Percentiles rank a stretch among this genome's conserved stretches.
phyloP scores from a whole-genome alignment of 1,140 invertebrate species.

The Cherax quadricarinatus region DNA sequence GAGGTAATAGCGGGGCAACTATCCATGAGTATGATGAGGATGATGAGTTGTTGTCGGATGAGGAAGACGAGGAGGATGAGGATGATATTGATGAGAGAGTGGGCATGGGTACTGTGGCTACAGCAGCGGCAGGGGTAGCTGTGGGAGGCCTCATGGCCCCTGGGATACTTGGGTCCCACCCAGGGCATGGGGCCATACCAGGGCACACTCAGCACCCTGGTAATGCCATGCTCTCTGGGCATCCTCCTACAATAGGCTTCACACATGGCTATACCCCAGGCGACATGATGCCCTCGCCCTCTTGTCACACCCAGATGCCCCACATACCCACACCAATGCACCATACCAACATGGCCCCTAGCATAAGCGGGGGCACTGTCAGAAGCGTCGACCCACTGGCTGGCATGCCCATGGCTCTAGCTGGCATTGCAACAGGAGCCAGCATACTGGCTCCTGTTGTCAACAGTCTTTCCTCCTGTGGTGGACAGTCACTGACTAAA shows the following conservation, averaged over 20 bases:
- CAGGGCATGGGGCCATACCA: neutral
- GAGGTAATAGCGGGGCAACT: conserved; percentile 36
- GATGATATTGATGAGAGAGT: conserved; percentile 57
- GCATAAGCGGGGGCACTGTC: conserved; percentile 71
- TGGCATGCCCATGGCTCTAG: conserved; percentile 57
- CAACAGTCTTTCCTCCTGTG: conserved; percentile 27
- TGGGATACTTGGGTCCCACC: conserved; percentile 21
- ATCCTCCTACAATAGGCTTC: conserved; percentile 41
- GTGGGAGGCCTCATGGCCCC: conserved; percentile 62
- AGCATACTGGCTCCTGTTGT: conserved; percentile 67
- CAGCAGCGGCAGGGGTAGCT: conserved; percentile 38
- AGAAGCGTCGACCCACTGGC: conserved; percentile 69
- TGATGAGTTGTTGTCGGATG: conserved; percentile 68
- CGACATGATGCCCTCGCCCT: conserved; percentile 29
- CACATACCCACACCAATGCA: conserved; percentile 41
- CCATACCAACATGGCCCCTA: conserved; percentile 64
- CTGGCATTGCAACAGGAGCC: conserved; percentile 65
- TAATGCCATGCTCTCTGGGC: neutral
- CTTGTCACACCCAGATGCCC: conserved; percentile 34
- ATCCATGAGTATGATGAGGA: conserved; percentile 65
- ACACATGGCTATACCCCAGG: conserved; percentile 7
- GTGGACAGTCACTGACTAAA: conserved; percentile 42
- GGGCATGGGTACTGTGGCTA: conserved; percentile 46
- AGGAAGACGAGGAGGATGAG: conserved; percentile 69
- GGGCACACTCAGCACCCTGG: conserved; percentile 28